phyloP scores from a whole-genome alignment of 2,797 vertebrate species.

The Ataeniobius toweri region DNA sequence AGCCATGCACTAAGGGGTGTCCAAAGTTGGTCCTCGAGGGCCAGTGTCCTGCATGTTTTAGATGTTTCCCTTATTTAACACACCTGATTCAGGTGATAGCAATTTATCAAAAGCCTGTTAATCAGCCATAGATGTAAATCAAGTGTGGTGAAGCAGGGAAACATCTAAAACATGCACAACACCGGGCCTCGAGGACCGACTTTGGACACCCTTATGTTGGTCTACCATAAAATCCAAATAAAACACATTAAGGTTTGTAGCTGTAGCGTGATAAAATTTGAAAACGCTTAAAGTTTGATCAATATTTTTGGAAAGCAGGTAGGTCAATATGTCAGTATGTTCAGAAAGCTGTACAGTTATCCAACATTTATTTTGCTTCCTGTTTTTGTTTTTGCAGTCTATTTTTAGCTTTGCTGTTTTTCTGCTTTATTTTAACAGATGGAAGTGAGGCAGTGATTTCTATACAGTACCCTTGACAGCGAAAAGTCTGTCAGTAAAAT shows the following conservation, averaged over 20 bases:
- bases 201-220: neutral
- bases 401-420: conserved; percentile 23
- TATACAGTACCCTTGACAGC: conserved; percentile 3
- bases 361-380: neutral
- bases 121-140: too few relatives aligned
- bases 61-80: too few relatives aligned
- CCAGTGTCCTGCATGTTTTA: too few relatives aligned
- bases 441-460: conserved; percentile 35
- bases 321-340: neutral
- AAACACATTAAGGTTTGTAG: neutral
- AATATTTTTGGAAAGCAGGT: neutral
- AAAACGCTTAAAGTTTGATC: neutral
- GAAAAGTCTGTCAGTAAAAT: conserved; percentile 22
- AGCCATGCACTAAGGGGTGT: neutral
- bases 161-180: too few relatives aligned
- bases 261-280: neutral
- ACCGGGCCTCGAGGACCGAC: too few relatives aligned
- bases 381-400: conserved; percentile 2
- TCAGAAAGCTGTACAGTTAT: neutral
- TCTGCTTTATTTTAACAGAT: conserved; percentile 17
- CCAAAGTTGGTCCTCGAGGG: too few relatives aligned
- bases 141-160: too few relatives aligned
- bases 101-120: too few relatives aligned
- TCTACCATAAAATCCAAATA: neutral
- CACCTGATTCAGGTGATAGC: too few relatives aligned